Evolutionary conservation across 2,888 invertebrate genomes (phyloP).

Genomic region (Sepioteuthis lessoniana): DNA sequence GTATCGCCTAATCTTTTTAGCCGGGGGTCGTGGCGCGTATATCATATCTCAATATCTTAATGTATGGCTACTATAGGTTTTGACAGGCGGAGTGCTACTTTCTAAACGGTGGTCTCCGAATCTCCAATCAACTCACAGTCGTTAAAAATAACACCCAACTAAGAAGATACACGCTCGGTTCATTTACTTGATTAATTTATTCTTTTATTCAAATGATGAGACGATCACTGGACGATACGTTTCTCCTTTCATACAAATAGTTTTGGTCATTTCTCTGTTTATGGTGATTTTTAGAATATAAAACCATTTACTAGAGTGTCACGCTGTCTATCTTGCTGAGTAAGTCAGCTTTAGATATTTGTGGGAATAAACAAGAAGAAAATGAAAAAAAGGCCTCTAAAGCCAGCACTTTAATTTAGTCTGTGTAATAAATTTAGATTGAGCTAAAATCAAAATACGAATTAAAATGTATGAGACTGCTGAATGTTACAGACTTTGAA

Average conservation of each 20-base stretch:
- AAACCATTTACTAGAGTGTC: neutral
- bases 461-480: neutral
- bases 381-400: too few species aligned
- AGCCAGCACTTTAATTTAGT: neutral
- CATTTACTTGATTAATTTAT: slow-evolving; percentile 5
- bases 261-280: neutral
- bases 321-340: neutral
- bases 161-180: neutral
- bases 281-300: neutral
- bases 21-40: neutral
- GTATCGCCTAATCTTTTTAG: neutral
- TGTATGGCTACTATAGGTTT: neutral
- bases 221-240: neutral
- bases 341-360: neutral
- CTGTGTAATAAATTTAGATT: neutral
- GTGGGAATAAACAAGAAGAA: neutral
- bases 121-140: neutral
- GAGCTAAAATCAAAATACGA: neutral
- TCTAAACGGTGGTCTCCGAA: neutral
- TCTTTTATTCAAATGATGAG: neutral
- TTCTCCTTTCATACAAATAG: neutral
- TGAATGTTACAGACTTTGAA: too few species aligned
- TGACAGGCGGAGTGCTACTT: neutral
- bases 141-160: neutral
- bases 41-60: slow-evolving; percentile 23